Evolutionary conservation across 2,113 vertebrate genomes (phyloP).

Genomic region (Peucedramus taeniatus): DNA sequence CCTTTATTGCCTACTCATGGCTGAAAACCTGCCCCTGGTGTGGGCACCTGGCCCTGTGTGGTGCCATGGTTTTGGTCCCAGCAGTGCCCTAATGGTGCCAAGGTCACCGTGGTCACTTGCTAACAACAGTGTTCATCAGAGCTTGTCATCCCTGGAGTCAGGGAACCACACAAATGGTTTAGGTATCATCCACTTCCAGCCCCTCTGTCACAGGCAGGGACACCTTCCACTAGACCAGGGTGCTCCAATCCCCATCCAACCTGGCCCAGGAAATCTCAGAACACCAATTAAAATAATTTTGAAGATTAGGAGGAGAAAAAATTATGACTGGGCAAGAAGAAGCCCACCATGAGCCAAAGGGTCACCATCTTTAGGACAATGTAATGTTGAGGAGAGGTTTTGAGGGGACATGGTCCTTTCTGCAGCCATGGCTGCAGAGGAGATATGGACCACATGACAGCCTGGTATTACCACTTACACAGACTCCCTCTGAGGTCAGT

Average conservation of each 20-base stretch:
- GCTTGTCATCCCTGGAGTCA: not conserved
- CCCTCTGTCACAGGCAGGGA: accelerated
- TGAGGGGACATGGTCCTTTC: not conserved
- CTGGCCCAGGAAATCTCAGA: not conserved
- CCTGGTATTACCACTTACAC: too few species aligned
- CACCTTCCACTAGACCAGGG: not conserved
- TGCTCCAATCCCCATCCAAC: not conserved
- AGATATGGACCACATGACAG: accelerated
- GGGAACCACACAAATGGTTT: not conserved
- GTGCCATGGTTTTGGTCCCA: not conserved
- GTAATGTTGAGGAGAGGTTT: not conserved
- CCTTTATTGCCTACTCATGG: not conserved
- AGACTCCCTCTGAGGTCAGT: not conserved
- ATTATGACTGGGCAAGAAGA: not conserved
- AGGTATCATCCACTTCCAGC: not conserved
- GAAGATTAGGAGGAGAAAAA: not conserved
- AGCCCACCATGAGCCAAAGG: accelerated
- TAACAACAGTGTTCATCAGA: not conserved
- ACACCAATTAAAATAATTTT: not conserved
- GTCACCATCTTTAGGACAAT: not conserved
- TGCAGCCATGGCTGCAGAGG: not conserved
- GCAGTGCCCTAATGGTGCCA: not conserved
- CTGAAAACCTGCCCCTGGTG: not conserved
- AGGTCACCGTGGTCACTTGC: not conserved
- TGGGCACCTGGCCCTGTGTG: not conserved